Conservation (phyloP, 2,888 invertebrate species). For the Hirudinaria manillensis region DNA sequence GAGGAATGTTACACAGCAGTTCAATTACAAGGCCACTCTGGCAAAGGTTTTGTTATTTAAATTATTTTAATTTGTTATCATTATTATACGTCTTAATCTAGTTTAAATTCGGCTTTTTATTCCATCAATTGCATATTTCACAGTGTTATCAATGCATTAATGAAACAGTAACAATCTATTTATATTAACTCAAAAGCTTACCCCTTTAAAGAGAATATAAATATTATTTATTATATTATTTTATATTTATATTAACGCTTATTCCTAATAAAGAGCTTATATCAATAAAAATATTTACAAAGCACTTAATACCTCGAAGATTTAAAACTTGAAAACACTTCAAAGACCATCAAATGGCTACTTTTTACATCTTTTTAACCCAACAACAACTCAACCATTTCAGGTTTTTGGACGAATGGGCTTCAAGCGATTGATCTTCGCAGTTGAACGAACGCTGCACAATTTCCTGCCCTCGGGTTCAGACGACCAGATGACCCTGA, state of each 20-base stretch:
- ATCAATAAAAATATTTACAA: background rate
- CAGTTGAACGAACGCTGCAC: slow-evolving; percentile 15
- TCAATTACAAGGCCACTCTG: slow-evolving; percentile 15
- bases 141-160: too few relatives aligned
- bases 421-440: slow-evolving; percentile 14
- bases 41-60: background rate
- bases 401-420: slow-evolving; percentile 21
- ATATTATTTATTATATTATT: too few relatives aligned
- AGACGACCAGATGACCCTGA: slow-evolving; percentile 27
- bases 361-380: too few relatives aligned
- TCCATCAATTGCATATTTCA: too few relatives aligned
- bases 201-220: too few relatives aligned
- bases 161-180: too few relatives aligned
- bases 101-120: background rate
- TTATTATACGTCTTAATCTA: background rate
- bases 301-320: background rate
- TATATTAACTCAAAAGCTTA: too few relatives aligned
- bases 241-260: too few relatives aligned
- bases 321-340: background rate
- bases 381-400: too few relatives aligned
- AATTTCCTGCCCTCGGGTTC: slow-evolving; percentile 21
- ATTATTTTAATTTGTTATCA: too few relatives aligned
- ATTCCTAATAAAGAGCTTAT: too few relatives aligned
- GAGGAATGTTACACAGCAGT: slow-evolving; percentile 29
- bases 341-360: background rate